Conservation (phyloP, 2,797 vertebrate genomes). For the Sphenodon punctatus region DNA sequence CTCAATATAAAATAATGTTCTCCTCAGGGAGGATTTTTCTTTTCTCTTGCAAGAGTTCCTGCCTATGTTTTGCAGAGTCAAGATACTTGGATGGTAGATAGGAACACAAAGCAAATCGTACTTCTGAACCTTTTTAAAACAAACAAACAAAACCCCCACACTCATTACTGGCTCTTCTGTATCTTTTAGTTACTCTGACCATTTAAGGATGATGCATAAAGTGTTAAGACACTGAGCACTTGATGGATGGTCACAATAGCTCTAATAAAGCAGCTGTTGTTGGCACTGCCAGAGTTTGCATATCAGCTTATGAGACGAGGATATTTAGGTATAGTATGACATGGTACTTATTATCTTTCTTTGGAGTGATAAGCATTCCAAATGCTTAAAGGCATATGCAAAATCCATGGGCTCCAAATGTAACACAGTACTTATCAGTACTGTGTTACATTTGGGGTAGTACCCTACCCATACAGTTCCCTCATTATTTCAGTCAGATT, state of each 20-base stretch:
- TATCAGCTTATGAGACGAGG: constrained; percentile 43
- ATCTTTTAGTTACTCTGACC: neutral
- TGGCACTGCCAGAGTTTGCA: constrained; percentile 55
- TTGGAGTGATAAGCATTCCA: constrained; percentile 19
- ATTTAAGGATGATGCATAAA: constrained; percentile 30
- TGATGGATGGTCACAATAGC: constrained; percentile 26
- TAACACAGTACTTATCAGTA: neutral
- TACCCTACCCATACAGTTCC: neutral
- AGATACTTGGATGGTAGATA: neutral
- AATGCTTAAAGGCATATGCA: constrained; percentile 2
- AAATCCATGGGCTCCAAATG: neutral
- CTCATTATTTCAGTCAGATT: neutral
- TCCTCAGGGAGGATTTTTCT: no score
- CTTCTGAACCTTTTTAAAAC: neutral
- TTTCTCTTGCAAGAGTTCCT: no score
- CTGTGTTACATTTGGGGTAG: no score
- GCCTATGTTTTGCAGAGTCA: neutral
- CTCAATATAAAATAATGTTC: no score
- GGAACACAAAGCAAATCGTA: neutral
- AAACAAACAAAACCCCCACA: no score
- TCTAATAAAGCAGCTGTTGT: constrained; percentile 58
- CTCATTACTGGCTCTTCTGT: neutral
- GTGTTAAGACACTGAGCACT: constrained; percentile 7
- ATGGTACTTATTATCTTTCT: constrained; percentile 40
- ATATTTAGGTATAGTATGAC: constrained; percentile 36